phyloP scores from a whole-genome alignment of 35 echinoderm and acorn worm species.

The Stichopus chloronotus region DNA sequence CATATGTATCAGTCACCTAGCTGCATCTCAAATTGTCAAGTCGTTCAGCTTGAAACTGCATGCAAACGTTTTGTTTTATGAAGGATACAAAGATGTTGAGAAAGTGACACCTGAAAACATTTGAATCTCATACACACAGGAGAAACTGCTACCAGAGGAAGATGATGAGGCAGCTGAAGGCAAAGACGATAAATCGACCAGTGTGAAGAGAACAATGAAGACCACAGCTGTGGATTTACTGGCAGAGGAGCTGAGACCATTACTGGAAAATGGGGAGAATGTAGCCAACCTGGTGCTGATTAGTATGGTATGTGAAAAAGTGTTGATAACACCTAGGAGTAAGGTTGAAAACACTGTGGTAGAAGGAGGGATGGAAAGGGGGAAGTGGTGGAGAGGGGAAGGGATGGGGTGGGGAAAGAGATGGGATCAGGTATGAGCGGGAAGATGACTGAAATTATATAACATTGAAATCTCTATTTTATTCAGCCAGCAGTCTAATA shows the following conservation, averaged over 20 bases:
- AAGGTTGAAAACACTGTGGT: not conserved
- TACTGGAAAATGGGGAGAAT: constrained; percentile 80
- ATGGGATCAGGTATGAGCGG: not conserved
- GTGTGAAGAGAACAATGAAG: constrained; percentile 63
- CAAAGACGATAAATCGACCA: constrained; percentile 33
- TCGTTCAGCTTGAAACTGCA: too few species aligned
- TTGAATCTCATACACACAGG: not conserved
- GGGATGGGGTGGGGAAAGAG: not conserved
- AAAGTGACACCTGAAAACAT: too few species aligned
- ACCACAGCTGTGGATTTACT: constrained; percentile 77
- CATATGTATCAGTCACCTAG: too few species aligned
- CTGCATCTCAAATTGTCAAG: too few species aligned
- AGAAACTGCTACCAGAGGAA: constrained; percentile 60
- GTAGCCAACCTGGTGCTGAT: constrained; percentile 95
- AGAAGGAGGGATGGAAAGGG: too few species aligned
- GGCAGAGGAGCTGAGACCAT: constrained; percentile 83
- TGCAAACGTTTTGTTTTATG: too few species aligned
- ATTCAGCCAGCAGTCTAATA: too few species aligned
- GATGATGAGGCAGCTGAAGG: constrained; percentile 55
- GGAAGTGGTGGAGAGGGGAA: not conserved
- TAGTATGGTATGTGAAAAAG: constrained; percentile 81
- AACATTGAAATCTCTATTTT: too few species aligned
- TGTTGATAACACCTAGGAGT: not conserved
- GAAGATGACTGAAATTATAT: too few species aligned
- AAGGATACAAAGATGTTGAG: too few species aligned